Conservation (phyloP, 2,113 vertebrate species). For the Channa argus region DNA sequence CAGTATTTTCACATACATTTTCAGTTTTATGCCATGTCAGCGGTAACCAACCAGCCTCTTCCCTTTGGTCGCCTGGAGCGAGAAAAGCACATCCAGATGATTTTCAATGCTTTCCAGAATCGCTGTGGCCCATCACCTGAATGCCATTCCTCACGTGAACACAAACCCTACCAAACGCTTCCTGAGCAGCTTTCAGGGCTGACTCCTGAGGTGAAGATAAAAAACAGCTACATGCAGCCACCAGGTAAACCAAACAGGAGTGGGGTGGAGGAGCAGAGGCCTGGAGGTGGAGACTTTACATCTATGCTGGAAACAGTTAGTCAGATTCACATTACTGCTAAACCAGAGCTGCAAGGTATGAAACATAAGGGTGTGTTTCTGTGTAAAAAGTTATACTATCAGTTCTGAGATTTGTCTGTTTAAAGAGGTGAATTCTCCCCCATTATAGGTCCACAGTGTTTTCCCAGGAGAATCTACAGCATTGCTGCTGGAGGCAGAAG, state of each 20-base stretch:
- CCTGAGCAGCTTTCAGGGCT: slow-evolving; percentile 4
- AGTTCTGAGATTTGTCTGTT: background rate
- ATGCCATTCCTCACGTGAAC: slow-evolving; percentile 33
- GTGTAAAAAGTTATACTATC: background rate
- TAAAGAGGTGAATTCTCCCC: background rate
- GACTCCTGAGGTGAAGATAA: slow-evolving; percentile 1
- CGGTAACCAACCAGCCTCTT: slow-evolving; percentile 79
- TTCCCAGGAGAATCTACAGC: slow-evolving; percentile 81
- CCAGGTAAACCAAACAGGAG: background rate
- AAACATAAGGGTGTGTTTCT: background rate
- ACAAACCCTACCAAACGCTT: slow-evolving; percentile 13
- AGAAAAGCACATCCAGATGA: slow-evolving; percentile 84
- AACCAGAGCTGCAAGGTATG: slow-evolving; percentile 79
- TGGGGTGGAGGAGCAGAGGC: slow-evolving; percentile 16
- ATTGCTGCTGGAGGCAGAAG: slow-evolving; percentile 72
- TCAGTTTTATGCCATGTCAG: slow-evolving; percentile 72
- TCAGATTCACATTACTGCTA: slow-evolving; percentile 80
- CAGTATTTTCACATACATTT: background rate
- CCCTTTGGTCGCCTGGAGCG: slow-evolving; percentile 80
- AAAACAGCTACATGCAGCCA: background rate
- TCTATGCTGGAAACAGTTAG: slow-evolving; percentile 72
- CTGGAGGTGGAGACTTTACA: slow-evolving; percentile 47
- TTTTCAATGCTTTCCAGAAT: slow-evolving; percentile 70
- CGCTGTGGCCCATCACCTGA: slow-evolving; percentile 45
- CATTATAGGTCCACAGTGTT: slow-evolving; percentile 81